These are phyloP conservation scores for Microctonus aethiopoides DNA, from an alignment of 2,888 invertebrate species.

Conservation along the genomic window DNA sequence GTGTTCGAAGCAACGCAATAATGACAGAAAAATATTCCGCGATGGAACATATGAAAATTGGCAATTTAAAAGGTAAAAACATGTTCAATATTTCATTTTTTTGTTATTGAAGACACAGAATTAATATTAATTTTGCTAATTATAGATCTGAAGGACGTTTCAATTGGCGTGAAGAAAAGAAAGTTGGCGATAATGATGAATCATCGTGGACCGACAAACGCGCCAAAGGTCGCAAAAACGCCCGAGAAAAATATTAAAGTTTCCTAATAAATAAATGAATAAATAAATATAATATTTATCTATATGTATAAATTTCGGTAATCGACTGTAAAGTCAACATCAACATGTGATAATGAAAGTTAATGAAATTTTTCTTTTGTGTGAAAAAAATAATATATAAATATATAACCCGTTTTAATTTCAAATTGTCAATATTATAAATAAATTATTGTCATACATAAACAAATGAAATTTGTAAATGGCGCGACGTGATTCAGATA, in stretches of 20 bases:
- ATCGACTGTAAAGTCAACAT: neutral
- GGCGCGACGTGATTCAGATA: neutral
- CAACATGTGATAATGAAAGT: too few species aligned
- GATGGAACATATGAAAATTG: constrained; percentile 19
- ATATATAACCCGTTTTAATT: neutral
- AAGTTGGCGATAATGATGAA: neutral
- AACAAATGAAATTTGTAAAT: neutral
- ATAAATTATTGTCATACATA: neutral
- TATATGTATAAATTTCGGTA: neutral
- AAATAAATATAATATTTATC: too few species aligned
- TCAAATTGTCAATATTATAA: neutral
- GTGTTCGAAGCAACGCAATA: constrained; percentile 9
- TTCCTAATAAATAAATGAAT: neutral
- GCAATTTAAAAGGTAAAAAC: constrained; percentile 28
- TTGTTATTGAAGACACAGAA: too few species aligned
- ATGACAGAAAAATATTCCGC: constrained; percentile 3
- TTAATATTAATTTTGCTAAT: neutral
- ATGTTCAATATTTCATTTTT: too few species aligned
- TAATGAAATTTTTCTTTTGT: neutral
- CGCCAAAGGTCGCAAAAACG: constrained; percentile 19
- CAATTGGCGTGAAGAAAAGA: constrained; percentile 20
- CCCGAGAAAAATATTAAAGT: constrained; percentile 14
- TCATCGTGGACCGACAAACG: constrained; percentile 16
- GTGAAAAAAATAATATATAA: neutral
- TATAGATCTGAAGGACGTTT: constrained; percentile 25